Evolutionary conservation across 2,888 invertebrate species (phyloP), one percentile per base, ranked within the genome.

Genomic region (Stratiomys singularior): DNA sequence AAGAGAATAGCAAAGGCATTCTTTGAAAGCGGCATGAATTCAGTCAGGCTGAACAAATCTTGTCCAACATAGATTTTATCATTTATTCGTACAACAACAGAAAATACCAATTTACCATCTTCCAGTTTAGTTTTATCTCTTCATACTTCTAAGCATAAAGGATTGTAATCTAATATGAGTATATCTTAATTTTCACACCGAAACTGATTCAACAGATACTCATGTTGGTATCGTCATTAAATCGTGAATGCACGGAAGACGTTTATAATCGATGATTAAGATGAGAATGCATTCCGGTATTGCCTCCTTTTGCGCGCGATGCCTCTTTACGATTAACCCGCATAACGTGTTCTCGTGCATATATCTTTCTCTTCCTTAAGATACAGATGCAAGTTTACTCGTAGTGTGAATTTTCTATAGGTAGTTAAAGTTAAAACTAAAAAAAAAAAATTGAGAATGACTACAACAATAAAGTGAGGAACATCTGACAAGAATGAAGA

Each of bases 231-330:
- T 66, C 37, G 37, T 37, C 66, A 66, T 66, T 66, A 66, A 66
- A 66, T 30, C 21, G 66, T 66, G 66, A 66, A 66, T 66, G 66
- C 18, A 66, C 66, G 66, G 66, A 66, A 66, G 66, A 66, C 66
- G 66, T 66, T 66, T 66, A 66, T 66, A 66, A 66, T 66, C 66
- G 66, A 66, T 66, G 66, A 66, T 66, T 66, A 37, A 66, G 66
- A 66, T 66, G 66, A 66, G 28, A 66, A 66, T 37, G 66, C 37
- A 37, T 13, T 66, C 66, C 37, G 66, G 37, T 66, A 66, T 66
- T 66, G 66, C 18, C n/a, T 23, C 15, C 52, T 52, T 52, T 52
- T n/a, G n/a, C n/a, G 52, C 52, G 52, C 18, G 66, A 15, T 37
- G 11, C 18, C 66, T 66, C 30, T 21, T 28, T 25, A 60, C 11